Percentiles rank a stretch among this genome's conserved stretches.
Evolutionary conservation across 2,888 invertebrate species (phyloP).

Genomic region (Cephus sareptanus): DNA sequence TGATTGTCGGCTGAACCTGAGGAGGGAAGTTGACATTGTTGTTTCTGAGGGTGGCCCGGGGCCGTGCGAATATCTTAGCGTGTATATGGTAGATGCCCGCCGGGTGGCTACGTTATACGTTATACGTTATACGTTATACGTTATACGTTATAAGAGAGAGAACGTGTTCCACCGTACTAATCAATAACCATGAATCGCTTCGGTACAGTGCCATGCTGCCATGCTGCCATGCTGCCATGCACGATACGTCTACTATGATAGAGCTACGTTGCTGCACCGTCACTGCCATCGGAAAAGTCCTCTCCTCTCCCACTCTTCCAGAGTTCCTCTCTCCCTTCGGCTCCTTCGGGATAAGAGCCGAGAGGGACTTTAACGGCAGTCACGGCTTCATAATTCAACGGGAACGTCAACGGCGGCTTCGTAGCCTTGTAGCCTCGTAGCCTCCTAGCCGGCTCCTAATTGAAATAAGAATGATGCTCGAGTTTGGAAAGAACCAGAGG

Average conservation of each 20-base stretch:
- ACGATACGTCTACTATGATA: conserved; percentile 33
- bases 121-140: conserved; percentile 13
- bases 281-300: conserved; percentile 36
- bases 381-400: background rate
- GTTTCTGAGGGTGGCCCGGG: conserved; percentile 59
- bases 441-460: conserved; percentile 32
- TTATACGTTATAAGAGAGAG: conserved; percentile 16
- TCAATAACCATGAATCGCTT: conserved; percentile 59
- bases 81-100: conserved; percentile 37
- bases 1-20: conserved; percentile 46
- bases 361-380: background rate
- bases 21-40: conserved; percentile 62
- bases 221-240: conserved; percentile 27
- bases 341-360: background rate
- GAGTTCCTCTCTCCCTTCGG: background rate
- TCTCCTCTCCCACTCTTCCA: background rate
- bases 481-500: conserved; percentile 23
- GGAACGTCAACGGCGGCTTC: background rate
- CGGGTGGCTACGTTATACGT: conserved; percentile 16
- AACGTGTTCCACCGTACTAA: conserved; percentile 50
- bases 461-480: conserved; percentile 57
- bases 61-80: conserved; percentile 59
- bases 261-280: conserved; percentile 33
- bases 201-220: conserved; percentile 39
- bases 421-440: no score